Evolutionary conservation across 2,797 vertebrate species (phyloP).

Genomic region (Esox masquinongy): DNA sequence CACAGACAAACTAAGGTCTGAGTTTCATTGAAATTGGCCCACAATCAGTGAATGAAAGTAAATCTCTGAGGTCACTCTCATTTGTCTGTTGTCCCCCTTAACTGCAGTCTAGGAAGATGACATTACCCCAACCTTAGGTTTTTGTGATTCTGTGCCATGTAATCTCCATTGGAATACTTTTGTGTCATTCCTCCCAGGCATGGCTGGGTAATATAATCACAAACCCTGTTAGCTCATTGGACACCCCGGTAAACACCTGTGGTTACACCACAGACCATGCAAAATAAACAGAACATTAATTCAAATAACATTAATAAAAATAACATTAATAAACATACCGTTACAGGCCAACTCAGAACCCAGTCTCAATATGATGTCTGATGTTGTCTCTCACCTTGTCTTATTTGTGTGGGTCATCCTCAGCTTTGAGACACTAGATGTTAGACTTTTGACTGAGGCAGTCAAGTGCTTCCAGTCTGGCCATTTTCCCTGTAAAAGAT

Average conservation of each 20-base stretch:
- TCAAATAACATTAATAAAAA: too few species aligned
- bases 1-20: not conserved
- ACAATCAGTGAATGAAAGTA: not conserved
- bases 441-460: not conserved
- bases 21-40: not conserved
- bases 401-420: not conserved
- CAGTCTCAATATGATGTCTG: constrained; percentile 21
- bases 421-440: not conserved
- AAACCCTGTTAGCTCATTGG: constrained; percentile 36
- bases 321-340: too few species aligned
- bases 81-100: not conserved
- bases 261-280: constrained; percentile 4
- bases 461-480: too few species aligned
- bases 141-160: constrained; percentile 51
- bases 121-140: constrained; percentile 46
- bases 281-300: too few species aligned
- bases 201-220: constrained; percentile 51
- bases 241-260: constrained; percentile 27
- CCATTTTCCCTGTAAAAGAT: too few species aligned
- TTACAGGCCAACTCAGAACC: constrained; percentile 8
- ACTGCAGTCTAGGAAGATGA: constrained; percentile 18
- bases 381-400: constrained; percentile 12
- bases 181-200: constrained; percentile 65
- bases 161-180: constrained; percentile 69
- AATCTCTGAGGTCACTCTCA: not conserved